A percentile compares a stretch with the other conserved stretches of the same genome.
phyloP scores from a whole-genome alignment of 1,140 invertebrate genomes.

The Leptopilina boulardi region DNA sequence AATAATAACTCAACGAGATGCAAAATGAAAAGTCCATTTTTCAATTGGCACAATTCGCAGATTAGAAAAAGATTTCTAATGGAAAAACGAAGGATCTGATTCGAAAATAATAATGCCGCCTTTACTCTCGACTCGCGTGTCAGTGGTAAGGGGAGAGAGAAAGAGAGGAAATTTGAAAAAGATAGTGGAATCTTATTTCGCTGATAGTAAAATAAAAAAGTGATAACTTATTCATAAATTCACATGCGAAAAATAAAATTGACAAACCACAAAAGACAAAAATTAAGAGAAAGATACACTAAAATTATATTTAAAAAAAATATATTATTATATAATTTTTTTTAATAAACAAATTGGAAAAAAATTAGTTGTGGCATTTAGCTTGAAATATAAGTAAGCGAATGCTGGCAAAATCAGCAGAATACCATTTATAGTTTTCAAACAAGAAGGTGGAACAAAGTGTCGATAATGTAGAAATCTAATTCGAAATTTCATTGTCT shows the following conservation, averaged over 20 bases:
- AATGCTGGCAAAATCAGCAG: no score
- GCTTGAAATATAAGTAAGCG: no score
- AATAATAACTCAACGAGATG: neutral
- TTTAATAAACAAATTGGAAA: no score
- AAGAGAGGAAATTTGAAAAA: slow-evolving; percentile 4
- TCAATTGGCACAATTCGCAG: slow-evolving; percentile 13
- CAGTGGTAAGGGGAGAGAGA: neutral
- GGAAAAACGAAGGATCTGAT: slow-evolving; percentile 17
- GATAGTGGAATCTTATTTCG: slow-evolving; percentile 14
- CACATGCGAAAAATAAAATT: neutral
- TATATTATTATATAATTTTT: no score
- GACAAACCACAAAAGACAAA: neutral
- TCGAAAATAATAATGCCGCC: slow-evolving; percentile 23
- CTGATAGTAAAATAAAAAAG: slow-evolving; percentile 12
- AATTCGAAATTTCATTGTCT: no score
- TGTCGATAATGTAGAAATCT: no score
- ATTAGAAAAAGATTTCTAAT: slow-evolving; percentile 27
- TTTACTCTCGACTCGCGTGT: neutral
- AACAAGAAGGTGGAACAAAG: no score
- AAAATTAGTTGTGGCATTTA: no score
- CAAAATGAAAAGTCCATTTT: neutral
- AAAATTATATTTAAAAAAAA: neutral
- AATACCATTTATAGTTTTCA: no score
- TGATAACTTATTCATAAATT: slow-evolving; percentile 24
- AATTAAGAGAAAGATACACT: neutral